A percentile compares a stretch with the other conserved stretches of the same genome.
Conservation (phyloP, 1,140 invertebrate species). For the Dendroctonus ponderosae region DNA sequence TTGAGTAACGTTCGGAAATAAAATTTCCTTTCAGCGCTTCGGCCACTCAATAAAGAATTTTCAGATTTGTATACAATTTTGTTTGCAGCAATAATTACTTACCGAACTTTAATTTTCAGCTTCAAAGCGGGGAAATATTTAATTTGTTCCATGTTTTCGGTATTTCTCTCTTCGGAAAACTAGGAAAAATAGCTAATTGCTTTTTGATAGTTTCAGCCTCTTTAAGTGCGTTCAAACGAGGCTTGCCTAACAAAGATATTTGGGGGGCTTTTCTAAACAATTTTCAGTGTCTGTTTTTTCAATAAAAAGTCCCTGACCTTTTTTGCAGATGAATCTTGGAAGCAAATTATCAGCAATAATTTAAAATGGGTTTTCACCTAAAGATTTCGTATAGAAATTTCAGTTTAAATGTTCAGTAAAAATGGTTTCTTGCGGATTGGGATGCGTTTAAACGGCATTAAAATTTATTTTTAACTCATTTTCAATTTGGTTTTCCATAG, state of each 20-base stretch:
- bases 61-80: neutral
- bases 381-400: too few species aligned
- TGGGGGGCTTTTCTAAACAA: neutral
- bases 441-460: conserved; percentile 9
- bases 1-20: too few species aligned
- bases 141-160: neutral
- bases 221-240: conserved; percentile 2
- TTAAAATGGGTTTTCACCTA: too few species aligned
- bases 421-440: neutral
- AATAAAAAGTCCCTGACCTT: too few species aligned
- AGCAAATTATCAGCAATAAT: too few species aligned
- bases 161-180: conserved; percentile 1
- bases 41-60: too few species aligned
- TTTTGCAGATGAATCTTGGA: too few species aligned
- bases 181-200: conserved; percentile 6
- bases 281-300: too few species aligned
- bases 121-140: neutral
- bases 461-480: conserved; percentile 18
- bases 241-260: neutral
- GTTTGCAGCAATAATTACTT: conserved; percentile 2
- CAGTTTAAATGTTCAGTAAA: too few species aligned
- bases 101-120: neutral
- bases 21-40: too few species aligned
- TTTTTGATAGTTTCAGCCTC: conserved; percentile 6
- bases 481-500: conserved; percentile 23